Evolutionary conservation across 2,113 vertebrate genomes (phyloP), one percentile per base, ranked within the genome.

Genomic region (Elephantulus edwardii): DNA sequence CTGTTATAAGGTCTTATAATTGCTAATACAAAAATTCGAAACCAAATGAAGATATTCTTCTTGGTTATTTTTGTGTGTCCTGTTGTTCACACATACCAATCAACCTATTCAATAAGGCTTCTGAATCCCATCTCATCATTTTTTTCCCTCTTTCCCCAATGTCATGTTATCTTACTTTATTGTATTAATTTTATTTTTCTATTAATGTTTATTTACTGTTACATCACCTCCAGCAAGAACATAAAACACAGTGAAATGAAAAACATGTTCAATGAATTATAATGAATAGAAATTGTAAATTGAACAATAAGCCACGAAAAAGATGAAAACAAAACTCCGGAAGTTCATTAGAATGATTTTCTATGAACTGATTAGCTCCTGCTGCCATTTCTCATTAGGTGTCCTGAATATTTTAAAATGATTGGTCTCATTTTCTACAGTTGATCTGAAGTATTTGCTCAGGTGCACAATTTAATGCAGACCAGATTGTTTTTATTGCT

Each of bases 291-390:
- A 78, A 24, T 80, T 83, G 74, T 40, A 52, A 19, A 2, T 17
- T 16, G 16, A 66, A 90, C 30, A 58, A 33, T 71, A 88, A 64
- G 6, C 5, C 8, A 46, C 9, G 42, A 71, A 83, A 85, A 70
- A 81, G 28, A 35, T 46, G 4, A 85, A 12, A 83, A 70, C 3
- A 93, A 56, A 8, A 76, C 14, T 68, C 91, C 30, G 8, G 5
- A 92, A 86, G 76, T 14, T 95, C 40, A 93, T 81, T 92, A 89
- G 7, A 46, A n/a, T 38, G 5, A 70, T 48, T 58, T 66, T 89
- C 40, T 79, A 22, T 30, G 9, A 66, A 8, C n/a, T 95, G 5
- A 74, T 92, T 81, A 35, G 19, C 44, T 88, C 91, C 40, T 93
- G 6, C 9, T 94, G 87, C 78, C 75, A 40, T 0, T 87, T 95